These are phyloP conservation scores for Sclerodermus sp. DNA, from an alignment of 2,888 invertebrate species.

Conservation along the genomic window DNA sequence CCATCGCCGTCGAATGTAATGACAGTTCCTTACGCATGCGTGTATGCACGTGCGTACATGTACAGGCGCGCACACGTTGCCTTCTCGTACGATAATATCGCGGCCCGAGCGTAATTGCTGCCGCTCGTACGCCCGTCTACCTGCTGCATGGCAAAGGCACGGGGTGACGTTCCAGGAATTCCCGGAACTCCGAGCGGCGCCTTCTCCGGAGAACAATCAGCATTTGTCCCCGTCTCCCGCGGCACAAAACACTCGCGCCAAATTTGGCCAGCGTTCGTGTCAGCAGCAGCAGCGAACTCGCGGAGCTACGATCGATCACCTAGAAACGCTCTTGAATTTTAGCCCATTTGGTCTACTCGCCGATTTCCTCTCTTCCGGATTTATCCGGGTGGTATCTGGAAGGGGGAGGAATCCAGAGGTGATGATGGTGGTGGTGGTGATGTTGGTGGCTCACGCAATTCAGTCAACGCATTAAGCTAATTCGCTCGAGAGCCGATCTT, in stretches of 20 bases:
- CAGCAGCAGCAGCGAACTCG: constrained; percentile 9
- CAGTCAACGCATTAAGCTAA: no score
- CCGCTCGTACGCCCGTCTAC: constrained; percentile 22
- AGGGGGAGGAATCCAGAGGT: no score
- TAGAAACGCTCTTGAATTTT: neutral
- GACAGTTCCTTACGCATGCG: constrained; percentile 31
- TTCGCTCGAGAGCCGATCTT: no score
- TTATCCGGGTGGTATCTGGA: no score
- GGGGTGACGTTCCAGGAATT: constrained; percentile 31
- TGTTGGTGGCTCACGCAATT: no score
- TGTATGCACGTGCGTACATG: constrained; percentile 16
- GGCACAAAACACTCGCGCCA: neutral
- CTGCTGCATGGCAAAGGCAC: constrained; percentile 9
- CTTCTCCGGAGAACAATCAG: constrained; percentile 35
- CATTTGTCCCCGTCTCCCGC: constrained; percentile 8
- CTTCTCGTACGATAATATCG: constrained; percentile 30
- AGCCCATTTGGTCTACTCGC: no score
- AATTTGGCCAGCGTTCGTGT: neutral
- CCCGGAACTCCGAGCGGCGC: constrained; percentile 34
- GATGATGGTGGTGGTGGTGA: no score
- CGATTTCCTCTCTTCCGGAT: no score
- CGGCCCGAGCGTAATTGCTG: constrained; percentile 31
- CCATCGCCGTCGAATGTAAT: constrained; percentile 25
- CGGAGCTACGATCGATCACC: neutral
- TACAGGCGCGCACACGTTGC: constrained; percentile 9